A percentile compares a stretch with the other conserved stretches of the same genome.
These are phyloP conservation scores for Drosophila flavopinicola DNA, from an alignment of 2,888 invertebrate species.

Conservation along the genomic window DNA sequence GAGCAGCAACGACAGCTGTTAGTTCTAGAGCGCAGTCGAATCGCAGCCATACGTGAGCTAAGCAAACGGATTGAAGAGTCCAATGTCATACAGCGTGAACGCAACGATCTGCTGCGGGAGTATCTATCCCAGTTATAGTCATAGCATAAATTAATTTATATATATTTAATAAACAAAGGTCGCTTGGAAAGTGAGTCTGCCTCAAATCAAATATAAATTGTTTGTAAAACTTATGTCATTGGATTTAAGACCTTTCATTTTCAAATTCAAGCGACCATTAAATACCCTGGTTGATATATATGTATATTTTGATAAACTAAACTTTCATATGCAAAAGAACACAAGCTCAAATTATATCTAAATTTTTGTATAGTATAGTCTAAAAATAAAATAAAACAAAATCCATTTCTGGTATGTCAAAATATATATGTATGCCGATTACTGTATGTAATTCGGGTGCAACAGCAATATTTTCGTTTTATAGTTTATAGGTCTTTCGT, in stretches of 20 bases:
- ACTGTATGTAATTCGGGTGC: not conserved
- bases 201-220: too few relatives aligned
- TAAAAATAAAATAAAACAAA: too few relatives aligned
- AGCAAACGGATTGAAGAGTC: slow-evolving; percentile 62
- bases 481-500: slow-evolving; percentile 16
- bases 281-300: too few relatives aligned
- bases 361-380: too few relatives aligned
- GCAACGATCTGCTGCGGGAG: slow-evolving; percentile 52
- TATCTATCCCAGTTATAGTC: slow-evolving; percentile 48
- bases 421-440: too few relatives aligned
- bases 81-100: slow-evolving; percentile 53
- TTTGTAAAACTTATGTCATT: too few relatives aligned
- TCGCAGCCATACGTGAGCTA: slow-evolving; percentile 50
- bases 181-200: too few relatives aligned
- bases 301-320: too few relatives aligned
- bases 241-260: not conserved
- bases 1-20: slow-evolving; percentile 56
- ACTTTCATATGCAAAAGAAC: too few relatives aligned
- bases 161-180: not conserved
- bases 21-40: slow-evolving; percentile 52
- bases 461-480: not conserved
- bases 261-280: too few relatives aligned
- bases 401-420: too few relatives aligned
- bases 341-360: too few relatives aligned
- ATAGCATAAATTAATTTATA: not conserved